phyloP scores from a whole-genome alignment of 2,888 invertebrate genomes.

The Pristionchus exspectatus region DNA sequence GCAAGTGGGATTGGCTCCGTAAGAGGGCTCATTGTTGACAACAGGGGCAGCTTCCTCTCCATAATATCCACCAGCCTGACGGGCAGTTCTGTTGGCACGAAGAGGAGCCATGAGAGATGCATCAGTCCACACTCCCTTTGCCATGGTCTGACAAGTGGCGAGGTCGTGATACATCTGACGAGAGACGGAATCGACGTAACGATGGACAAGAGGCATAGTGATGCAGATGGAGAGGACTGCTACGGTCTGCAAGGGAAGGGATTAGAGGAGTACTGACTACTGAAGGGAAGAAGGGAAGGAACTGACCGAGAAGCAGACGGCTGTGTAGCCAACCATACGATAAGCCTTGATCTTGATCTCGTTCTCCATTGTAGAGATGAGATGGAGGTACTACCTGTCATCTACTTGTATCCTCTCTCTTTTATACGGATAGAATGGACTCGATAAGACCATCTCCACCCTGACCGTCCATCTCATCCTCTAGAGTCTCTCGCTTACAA shows the following conservation, averaged over 20 bases:
- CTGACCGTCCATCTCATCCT: neutral
- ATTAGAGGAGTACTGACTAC: neutral
- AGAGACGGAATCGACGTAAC: slow-evolving; percentile 53
- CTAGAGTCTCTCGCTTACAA: slow-evolving; percentile 22
- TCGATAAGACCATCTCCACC: slow-evolving; percentile 36
- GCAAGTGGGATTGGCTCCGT: slow-evolving; percentile 58
- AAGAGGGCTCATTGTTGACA: slow-evolving; percentile 37
- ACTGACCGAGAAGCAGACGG: slow-evolving; percentile 56
- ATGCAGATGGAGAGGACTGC: slow-evolving; percentile 56
- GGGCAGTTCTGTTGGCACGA: slow-evolving; percentile 55
- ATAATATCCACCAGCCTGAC: slow-evolving; percentile 47
- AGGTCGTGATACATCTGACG: slow-evolving; percentile 56
- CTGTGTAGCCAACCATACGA: slow-evolving; percentile 55
- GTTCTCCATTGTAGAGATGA: slow-evolving; percentile 54
- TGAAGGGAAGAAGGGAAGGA: neutral
- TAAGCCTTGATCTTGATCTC: slow-evolving; percentile 57
- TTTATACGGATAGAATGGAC: slow-evolving; percentile 36
- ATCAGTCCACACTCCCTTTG: slow-evolving; percentile 55
- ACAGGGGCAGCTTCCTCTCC: slow-evolving; percentile 30
- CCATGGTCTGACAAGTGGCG: slow-evolving; percentile 48
- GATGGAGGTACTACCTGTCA: slow-evolving; percentile 41
- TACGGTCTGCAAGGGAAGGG: slow-evolving; percentile 47
- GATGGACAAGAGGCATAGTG: slow-evolving; percentile 52
- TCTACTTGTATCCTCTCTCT: neutral
- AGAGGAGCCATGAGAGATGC: slow-evolving; percentile 33